Evolutionary conservation across 2,888 invertebrate species (phyloP), one percentile per base, ranked within the genome.

Genomic region (Teleiodes luculella): DNA sequence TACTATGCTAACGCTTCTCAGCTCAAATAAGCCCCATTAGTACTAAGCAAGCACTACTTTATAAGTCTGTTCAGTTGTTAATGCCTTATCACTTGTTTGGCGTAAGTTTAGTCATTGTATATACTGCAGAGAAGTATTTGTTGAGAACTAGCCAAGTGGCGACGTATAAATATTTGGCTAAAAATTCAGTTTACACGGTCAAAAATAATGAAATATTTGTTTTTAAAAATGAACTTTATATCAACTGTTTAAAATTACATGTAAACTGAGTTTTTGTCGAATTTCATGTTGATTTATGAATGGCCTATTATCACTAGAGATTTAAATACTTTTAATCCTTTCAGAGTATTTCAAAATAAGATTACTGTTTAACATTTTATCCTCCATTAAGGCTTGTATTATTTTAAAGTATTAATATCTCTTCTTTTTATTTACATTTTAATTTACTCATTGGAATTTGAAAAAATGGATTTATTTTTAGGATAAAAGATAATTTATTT

Each of bases 1-100:
- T 60, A 69, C 57, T 50, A 33, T 28, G 45, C 41, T 61, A 66
- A 63, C 74, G 78, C 83, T 80, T 83, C 70, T 76, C 83, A 85
- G 87, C 87, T 88, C 88, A 86, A 86, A 73, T 74, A 74, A 71
- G 70, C 80, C 76, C 72, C 71, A 68, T 66, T 86, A 86, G 86
- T 79, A 83, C 79, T 88, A 87, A 85, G 88, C 80, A 63, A 80
- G 79, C 83, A 80, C 79, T 83, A 72, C 73, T 69, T 78, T 82
- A 80, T 81, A 57, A 81, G 80, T 71, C 71, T 68, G 67, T 73
- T 78, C 70, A 78, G 75, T 83, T 86, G 81, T 76, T 83, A 75
- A 77, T 72, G 76, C 83, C 77, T 80, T 70, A 68, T 48, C 74
- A 74, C 78, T 80, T 82, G 77, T 83, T 83, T 83, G 80, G 72